Evolutionary conservation across 1,140 invertebrate species (phyloP), one percentile per base, ranked within the genome.

Genomic region (Bradynema listronoti): DNA sequence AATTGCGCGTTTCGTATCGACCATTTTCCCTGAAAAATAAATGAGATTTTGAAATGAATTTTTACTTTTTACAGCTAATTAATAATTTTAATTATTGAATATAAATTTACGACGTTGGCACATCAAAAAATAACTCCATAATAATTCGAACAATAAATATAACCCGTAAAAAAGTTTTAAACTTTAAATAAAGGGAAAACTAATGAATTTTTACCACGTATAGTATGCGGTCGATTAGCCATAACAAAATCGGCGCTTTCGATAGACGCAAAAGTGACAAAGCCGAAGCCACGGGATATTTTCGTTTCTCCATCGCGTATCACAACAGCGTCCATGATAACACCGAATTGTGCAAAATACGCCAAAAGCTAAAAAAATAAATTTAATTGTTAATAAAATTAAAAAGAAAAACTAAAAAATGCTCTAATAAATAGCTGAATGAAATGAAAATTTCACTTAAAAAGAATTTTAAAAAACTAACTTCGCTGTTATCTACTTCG

Each of bases 231-330:
- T 69, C 92, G 84, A 54, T 87, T 87, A 73, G 84, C 86, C 81
- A 95, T 91, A 1, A 90, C 90, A 80, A 88, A 87, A 82, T 96
- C 91, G 36, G 95, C 89, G 62, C 66, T 91, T 56, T 87, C 84
- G 29, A 88, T 85, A 29, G 63, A 66, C 29, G 88, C 86, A 79
- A 92, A 97, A 5, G 91, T 96, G 36, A 96, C 91, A 79, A 96
- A 96, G 14, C 92, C 92, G 82, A 96, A 96, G 0, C 92, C 92
- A 68, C 91, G 82, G 0, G 91, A 95, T 51, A 92, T 89, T 42
- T 89, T 89, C 32, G 91, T 92, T 69, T 88, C 86, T 0, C 90
- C 88, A 80, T 97, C 93, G 73, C 91, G 90, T 90, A 97, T 96
- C 0, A 97, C 92, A 24, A 97, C 90, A 30, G 91, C 90, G 81